Conservation (phyloP, 2,888 invertebrate genomes). For the Augiades crinisus region DNA sequence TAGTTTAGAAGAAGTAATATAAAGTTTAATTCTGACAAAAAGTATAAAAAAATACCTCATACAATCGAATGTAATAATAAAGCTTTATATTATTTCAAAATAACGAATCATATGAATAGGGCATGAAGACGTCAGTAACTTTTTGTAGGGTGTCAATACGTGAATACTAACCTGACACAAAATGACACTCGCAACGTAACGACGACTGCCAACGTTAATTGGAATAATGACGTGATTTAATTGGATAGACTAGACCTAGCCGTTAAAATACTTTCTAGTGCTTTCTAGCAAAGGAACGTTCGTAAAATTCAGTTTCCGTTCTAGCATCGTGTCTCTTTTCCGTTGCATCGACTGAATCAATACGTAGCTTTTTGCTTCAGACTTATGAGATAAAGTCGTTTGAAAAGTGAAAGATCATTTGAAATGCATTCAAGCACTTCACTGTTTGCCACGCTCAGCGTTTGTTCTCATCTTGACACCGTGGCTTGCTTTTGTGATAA, state of each 20-base stretch:
- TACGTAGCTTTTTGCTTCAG: too few species aligned
- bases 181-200: neutral
- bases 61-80: too few species aligned
- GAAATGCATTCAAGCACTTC: slow-evolving; percentile 14
- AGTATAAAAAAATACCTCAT: too few species aligned
- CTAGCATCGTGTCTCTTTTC: too few species aligned
- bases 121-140: too few species aligned
- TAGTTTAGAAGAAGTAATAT: slow-evolving; percentile 8
- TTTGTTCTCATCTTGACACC: slow-evolving; percentile 19
- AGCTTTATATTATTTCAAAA: too few species aligned
- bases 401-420: slow-evolving; percentile 16
- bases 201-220: neutral
- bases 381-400: neutral
- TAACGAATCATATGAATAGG: too few species aligned
- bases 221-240: neutral
- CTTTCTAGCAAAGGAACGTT: neutral
- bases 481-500: slow-evolving; percentile 16
- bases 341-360: too few species aligned
- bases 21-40: neutral
- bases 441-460: neutral
- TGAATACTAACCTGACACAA: neutral
- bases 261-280: neutral
- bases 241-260: too few species aligned
- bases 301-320: too few species aligned
- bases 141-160: too few species aligned